These are phyloP conservation scores for Epizoanthus fatuus DNA, from an alignment of 92 coral and sea anemone species.

Conservation along the genomic window DNA sequence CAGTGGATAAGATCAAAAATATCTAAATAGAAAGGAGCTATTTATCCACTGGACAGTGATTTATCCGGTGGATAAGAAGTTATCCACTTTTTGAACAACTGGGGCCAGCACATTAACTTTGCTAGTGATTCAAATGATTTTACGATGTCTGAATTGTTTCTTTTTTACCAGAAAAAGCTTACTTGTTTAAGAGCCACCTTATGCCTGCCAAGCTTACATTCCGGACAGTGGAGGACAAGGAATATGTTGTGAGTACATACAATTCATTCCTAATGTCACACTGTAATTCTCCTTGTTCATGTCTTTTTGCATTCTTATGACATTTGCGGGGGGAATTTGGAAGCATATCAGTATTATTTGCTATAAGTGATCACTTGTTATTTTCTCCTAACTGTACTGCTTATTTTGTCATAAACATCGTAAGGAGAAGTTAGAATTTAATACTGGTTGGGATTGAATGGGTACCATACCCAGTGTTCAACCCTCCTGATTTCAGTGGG, in stretches of 20 bases:
- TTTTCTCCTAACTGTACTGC: background rate
- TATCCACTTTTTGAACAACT: too few species aligned
- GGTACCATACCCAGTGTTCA: too few species aligned
- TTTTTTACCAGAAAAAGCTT: slow-evolving; percentile 84
- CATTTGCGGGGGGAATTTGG: too few species aligned
- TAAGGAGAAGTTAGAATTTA: background rate
- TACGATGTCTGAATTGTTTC: background rate
- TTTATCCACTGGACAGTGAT: too few species aligned
- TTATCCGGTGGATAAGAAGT: too few species aligned
- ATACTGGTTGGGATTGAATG: background rate
- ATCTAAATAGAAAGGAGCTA: too few species aligned
- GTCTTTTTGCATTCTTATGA: background rate
- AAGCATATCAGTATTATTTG: too few species aligned
- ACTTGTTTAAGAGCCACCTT: slow-evolving; percentile 94
- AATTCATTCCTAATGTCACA: background rate
- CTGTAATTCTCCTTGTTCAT: background rate
- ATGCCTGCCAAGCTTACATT: slow-evolving; percentile 98
- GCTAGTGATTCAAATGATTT: too few species aligned
- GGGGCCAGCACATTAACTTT: too few species aligned
- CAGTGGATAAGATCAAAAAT: too few species aligned
- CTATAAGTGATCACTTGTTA: too few species aligned
- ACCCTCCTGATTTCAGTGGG: too few species aligned
- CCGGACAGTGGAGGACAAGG: slow-evolving; percentile 81
- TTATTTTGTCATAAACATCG: background rate
- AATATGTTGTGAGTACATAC: slow-evolving; percentile 88